These are phyloP conservation scores for Clinocottus analis DNA, from an alignment of 2,113 vertebrate species.

Conservation along the genomic window DNA sequence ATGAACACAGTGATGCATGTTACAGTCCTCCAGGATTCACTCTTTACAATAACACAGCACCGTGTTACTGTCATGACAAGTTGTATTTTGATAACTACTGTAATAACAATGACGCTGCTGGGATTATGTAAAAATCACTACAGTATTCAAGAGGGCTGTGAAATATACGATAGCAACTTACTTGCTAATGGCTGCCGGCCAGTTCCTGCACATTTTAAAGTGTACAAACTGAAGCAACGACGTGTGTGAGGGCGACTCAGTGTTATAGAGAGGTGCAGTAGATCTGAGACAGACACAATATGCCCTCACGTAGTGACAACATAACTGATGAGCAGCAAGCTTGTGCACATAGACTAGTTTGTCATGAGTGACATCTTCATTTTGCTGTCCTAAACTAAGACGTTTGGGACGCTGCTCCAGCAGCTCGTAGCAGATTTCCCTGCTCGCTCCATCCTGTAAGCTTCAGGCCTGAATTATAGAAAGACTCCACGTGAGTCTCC, in stretches of 20 bases:
- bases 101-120: too few species aligned
- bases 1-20: too few species aligned
- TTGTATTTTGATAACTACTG: too few species aligned
- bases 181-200: too few species aligned
- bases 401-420: conserved; percentile 56
- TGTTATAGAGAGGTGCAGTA: conserved; percentile 33
- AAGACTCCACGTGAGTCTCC: conserved; percentile 20
- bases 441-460: conserved; percentile 25
- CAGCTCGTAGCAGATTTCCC: conserved; percentile 22
- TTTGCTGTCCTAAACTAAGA: conserved; percentile 68
- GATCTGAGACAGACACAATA: conserved; percentile 47
- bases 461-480: conserved; percentile 57
- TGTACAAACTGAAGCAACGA: conserved; percentile 56
- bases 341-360: conserved; percentile 66
- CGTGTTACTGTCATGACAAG: too few species aligned
- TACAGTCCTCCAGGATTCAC: too few species aligned
- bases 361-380: conserved; percentile 83
- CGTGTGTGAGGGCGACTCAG: conserved; percentile 28
- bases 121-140: too few species aligned
- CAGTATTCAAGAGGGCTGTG: too few species aligned
- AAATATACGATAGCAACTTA: too few species aligned
- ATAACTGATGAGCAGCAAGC: conserved; percentile 70
- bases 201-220: too few species aligned
- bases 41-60: too few species aligned
- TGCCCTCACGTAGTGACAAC: conserved; percentile 65